Conservation (phyloP, 2,888 invertebrate genomes). For the Pterobdella sp. region DNA sequence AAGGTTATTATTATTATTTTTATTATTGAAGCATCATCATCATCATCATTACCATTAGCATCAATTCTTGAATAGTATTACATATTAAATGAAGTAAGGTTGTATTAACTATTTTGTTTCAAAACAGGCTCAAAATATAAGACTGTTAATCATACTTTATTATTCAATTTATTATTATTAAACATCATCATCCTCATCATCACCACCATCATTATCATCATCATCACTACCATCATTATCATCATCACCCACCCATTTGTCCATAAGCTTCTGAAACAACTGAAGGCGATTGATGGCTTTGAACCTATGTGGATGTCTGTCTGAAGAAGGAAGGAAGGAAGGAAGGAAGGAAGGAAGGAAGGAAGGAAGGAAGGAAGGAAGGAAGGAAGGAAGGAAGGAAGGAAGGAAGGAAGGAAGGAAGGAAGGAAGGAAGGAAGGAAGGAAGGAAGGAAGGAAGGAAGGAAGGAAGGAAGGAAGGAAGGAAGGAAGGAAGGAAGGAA, state of each 20-base stretch:
- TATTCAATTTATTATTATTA: conserved; percentile 37
- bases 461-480: conserved; percentile 9
- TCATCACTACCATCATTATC: not conserved
- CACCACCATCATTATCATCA: conserved; percentile 7
- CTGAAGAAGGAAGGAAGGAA: conserved; percentile 19
- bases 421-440: conserved; percentile 11
- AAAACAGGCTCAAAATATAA: too few species aligned
- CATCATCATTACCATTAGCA: not conserved
- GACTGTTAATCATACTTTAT: not conserved
- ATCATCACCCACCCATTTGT: conserved; percentile 4
- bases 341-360: too few species aligned
- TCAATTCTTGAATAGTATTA: too few species aligned
- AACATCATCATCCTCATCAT: not conserved
- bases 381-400: conserved; percentile 16
- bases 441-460: conserved; percentile 9
- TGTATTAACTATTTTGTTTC: too few species aligned
- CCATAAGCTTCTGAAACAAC: not conserved
- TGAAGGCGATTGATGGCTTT: not conserved
- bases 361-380: conserved; percentile 19
- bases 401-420: conserved; percentile 7
- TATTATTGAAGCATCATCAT: not conserved
- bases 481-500: conserved; percentile 9
- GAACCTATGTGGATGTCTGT: not conserved
- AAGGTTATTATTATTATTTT: conserved; percentile 2
- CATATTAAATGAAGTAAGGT: too few species aligned